Conservation (phyloP, 2,888 invertebrate genomes). For the Polydrusus tereticollis region DNA sequence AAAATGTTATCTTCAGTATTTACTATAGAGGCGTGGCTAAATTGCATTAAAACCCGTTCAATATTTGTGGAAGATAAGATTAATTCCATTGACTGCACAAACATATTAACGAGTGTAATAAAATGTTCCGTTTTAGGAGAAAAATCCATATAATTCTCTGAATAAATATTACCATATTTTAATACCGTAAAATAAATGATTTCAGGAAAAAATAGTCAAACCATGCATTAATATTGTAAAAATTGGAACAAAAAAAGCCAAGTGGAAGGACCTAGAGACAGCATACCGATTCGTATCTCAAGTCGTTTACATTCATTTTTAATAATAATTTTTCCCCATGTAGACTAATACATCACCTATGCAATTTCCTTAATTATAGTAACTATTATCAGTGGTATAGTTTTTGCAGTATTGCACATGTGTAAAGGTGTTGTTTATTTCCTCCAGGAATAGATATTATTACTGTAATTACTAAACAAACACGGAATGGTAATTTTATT, state of each 20-base stretch:
- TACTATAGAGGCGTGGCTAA: too few species aligned
- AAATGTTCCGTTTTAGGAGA: background rate
- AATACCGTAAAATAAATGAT: background rate
- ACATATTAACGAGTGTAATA: too few species aligned
- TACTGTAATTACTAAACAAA: background rate
- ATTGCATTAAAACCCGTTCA: too few species aligned
- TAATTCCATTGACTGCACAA: too few species aligned
- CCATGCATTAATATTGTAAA: too few species aligned
- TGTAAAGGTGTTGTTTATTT: background rate
- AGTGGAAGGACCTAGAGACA: too few species aligned
- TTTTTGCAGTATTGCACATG: background rate
- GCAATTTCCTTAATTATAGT: conserved; percentile 1
- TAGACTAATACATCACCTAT: background rate
- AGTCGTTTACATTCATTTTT: background rate
- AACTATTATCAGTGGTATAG: background rate
- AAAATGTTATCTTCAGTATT: too few species aligned
- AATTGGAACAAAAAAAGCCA: too few species aligned
- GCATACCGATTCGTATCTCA: too few species aligned
- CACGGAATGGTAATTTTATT: background rate
- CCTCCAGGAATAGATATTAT: too few species aligned
- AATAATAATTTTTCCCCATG: background rate
- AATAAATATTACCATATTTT: background rate
- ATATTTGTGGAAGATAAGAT: background rate
- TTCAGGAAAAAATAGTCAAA: background rate
- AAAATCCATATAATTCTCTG: background rate